Evolutionary conservation across 2,888 invertebrate genomes (phyloP), one percentile per base, ranked within the genome.

Genomic region (Cheilosia urbana): DNA sequence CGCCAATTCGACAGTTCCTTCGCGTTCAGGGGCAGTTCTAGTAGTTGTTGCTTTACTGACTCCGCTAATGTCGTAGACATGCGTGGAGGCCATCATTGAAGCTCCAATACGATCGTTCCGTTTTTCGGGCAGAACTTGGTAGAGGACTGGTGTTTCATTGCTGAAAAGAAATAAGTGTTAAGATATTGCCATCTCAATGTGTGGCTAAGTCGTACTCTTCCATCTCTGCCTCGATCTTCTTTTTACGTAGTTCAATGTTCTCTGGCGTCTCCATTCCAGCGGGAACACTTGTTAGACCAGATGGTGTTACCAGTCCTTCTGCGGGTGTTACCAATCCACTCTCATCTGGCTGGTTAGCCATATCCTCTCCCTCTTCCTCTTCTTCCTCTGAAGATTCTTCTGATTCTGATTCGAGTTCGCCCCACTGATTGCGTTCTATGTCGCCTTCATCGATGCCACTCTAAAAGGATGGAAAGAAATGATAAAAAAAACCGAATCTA

Each of bases 221-320:
- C 95, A 97, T 97, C 92, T 98, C 98, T 81, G 95, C 96, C 92
- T 99, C 99, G 87, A 98, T 97, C 91, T 98, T 98, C 93, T 97
- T 97, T 93, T 99, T 99, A 88, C 99, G 94, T 88, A 99, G 94
- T 92, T 99, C 99, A 90, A 99, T 99, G 88, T 98, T 97, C 91
- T 99, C 99, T 0, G 99, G 99, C 0, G 99, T 99, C 93, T 99
- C 99, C 93, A 99, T 95, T 79, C 99, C 99, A 60, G 98, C 96
- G 15, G 98, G 98, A 73, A 98, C 96, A 87, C 95, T 95, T 47
- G 97, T 96, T 88, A 98, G 95, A 45, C 99, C 98, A 88, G 98
- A 97, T 0, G 98, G 98, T n/a, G 98, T 99, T 19, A 97, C 96
- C 60, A 98, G 93, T 2, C 98, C 98, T 93, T 97, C 98, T 30